Conservation (phyloP, 2,888 invertebrate genomes). For the Drosophila algonquin region DNA sequence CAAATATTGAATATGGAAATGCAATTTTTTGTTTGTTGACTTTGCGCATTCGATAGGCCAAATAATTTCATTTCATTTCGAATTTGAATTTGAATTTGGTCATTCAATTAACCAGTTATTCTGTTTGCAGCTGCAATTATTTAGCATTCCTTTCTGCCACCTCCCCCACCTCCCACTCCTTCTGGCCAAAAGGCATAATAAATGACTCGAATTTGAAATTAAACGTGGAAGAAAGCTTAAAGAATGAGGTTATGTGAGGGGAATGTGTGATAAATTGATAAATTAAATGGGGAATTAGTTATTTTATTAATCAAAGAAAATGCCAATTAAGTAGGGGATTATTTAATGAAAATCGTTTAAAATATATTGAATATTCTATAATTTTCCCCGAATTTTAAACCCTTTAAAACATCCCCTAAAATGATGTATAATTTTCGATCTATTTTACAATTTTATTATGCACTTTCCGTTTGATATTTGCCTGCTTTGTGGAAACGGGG, state of each 20-base stretch:
- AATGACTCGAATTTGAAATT: slow-evolving; percentile 26
- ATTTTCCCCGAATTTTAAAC: neutral
- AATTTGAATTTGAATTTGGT: slow-evolving; percentile 22
- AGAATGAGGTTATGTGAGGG: neutral
- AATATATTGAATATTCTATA: neutral
- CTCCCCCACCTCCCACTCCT: too few species aligned
- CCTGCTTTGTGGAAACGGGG: neutral
- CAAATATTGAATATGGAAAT: slow-evolving; percentile 48
- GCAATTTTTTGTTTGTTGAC: slow-evolving; percentile 50
- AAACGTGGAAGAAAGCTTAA: neutral
- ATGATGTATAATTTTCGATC: too few species aligned
- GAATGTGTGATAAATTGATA: neutral
- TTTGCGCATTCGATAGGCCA: slow-evolving; percentile 40
- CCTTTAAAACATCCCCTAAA: too few species aligned
- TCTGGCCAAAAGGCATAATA: slow-evolving; percentile 21
- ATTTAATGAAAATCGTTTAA: neutral
- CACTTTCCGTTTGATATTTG: neutral
- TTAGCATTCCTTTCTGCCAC: slow-evolving; percentile 32
- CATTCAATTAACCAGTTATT: slow-evolving; percentile 60
- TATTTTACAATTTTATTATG: neutral
- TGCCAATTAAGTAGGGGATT: neutral
- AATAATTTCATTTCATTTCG: slow-evolving; percentile 22
- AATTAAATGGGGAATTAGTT: neutral
- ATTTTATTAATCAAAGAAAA: neutral
- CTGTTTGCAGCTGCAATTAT: slow-evolving; percentile 39